Conservation (phyloP, 1,140 invertebrate genomes). For the Drosophila sulfurigaster region DNA sequence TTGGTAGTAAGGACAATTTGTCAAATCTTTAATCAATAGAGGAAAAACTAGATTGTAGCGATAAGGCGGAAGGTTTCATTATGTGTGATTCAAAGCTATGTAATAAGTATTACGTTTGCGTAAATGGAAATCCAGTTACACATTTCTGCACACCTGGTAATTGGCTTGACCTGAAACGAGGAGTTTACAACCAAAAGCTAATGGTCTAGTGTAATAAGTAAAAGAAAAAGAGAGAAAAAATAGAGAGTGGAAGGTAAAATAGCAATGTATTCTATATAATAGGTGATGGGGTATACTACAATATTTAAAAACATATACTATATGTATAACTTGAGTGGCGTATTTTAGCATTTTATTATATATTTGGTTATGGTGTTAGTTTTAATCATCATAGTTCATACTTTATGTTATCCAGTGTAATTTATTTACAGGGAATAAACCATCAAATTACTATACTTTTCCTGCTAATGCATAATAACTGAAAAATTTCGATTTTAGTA, state of each 20-base stretch:
- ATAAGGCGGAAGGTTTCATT: conserved; percentile 17
- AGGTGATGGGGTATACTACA: conserved; percentile 29
- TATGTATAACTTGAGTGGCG: conserved; percentile 11
- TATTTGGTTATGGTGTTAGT: conserved; percentile 22
- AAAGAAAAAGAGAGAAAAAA: not conserved
- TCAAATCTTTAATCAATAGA: not conserved
- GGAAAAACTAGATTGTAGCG: conserved; percentile 28
- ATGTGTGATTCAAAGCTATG: conserved; percentile 37
- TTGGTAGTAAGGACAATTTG: not conserved
- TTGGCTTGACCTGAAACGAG: conserved; percentile 50
- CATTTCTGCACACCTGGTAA: conserved; percentile 56
- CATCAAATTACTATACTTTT: conserved; percentile 7
- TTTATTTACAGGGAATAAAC: conserved; percentile 34
- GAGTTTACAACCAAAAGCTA: conserved; percentile 37
- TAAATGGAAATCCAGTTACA: conserved; percentile 26
- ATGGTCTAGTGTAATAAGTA: conserved; percentile 28
- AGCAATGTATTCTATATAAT: conserved; percentile 15
- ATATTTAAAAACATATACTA: not conserved
- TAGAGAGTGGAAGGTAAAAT: not conserved
- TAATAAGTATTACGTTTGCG: conserved; percentile 62
- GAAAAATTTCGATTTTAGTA: not conserved
- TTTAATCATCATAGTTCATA: conserved; percentile 5
- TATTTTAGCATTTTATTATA: conserved; percentile 20
- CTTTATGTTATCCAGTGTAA: conserved; percentile 30
- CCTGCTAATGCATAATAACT: not conserved